A percentile compares a stretch with the other conserved stretches of the same genome.
These are phyloP conservation scores for Acanthurus leucopareius DNA, from an alignment of 2,797 vertebrate genomes.

Conservation along the genomic window DNA sequence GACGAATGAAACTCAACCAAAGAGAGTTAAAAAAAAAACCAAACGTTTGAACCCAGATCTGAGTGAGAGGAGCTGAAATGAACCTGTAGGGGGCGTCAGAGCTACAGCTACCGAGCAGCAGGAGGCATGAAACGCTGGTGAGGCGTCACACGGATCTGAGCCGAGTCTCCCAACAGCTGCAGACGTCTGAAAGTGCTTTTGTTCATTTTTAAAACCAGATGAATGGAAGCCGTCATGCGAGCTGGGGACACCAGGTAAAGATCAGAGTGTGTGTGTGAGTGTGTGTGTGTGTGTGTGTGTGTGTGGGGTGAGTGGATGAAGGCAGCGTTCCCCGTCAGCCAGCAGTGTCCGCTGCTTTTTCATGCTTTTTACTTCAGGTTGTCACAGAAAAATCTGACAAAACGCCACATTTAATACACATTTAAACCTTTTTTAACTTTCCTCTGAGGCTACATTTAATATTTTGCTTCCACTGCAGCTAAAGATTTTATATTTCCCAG, in stretches of 20 bases:
- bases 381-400: not conserved
- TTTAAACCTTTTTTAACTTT: too few relatives aligned
- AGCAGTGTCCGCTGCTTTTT: constrained; percentile 19
- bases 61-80: constrained; percentile 37
- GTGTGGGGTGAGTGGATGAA: constrained; percentile 11
- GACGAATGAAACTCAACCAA: not conserved
- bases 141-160: constrained; percentile 77
- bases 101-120: constrained; percentile 71
- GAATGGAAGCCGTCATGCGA: constrained; percentile 1
- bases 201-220: not conserved
- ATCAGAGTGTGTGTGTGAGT: not conserved
- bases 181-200: not conserved
- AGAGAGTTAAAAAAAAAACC: not conserved
- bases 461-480: too few relatives aligned
- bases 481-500: constrained; percentile 7
- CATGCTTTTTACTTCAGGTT: not conserved
- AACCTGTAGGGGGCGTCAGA: constrained; percentile 75
- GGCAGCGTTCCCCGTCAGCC: constrained; percentile 44
- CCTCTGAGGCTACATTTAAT: too few relatives aligned
- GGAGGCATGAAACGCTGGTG: constrained; percentile 90
- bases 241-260: constrained; percentile 22
- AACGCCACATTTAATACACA: too few relatives aligned
- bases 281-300: not conserved
- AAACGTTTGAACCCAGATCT: constrained; percentile 52
- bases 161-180: constrained; percentile 5